These are phyloP conservation scores for Dione juno DNA, from an alignment of 2,888 invertebrate species.

Conservation along the genomic window DNA sequence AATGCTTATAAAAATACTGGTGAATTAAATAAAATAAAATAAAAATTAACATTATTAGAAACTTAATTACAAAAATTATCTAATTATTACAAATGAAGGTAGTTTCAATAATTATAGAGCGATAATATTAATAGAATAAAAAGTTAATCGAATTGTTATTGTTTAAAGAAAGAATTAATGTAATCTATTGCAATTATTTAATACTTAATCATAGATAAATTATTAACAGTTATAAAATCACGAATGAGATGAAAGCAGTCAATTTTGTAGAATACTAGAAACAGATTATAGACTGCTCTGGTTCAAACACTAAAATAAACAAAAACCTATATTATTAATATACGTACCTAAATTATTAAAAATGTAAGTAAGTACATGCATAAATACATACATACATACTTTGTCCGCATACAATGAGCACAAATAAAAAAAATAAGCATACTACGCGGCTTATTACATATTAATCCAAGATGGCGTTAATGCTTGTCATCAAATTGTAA, in stretches of 20 bases:
- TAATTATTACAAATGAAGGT: not conserved
- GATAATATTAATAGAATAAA: conserved; percentile 2
- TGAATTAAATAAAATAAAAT: not conserved
- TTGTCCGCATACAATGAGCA: no score
- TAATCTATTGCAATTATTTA: not conserved
- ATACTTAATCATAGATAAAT: not conserved
- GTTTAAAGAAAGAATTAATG: not conserved
- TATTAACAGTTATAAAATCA: not conserved
- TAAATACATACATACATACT: no score
- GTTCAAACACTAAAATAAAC: no score
- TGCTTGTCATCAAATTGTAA: not conserved
- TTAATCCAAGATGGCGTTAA: conserved; percentile 3
- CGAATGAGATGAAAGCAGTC: not conserved
- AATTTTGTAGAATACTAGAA: no score
- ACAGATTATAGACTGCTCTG: no score
- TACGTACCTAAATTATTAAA: no score
- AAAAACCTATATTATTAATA: no score
- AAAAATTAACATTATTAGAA: not conserved
- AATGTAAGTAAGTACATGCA: no score
- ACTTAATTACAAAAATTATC: not conserved
- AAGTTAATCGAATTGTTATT: conserved; percentile 7
- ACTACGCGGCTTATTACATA: not conserved
- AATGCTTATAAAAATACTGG: no score
- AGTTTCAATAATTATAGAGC: conserved; percentile 1
- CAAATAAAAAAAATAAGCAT: no score